phyloP scores from a whole-genome alignment of 2,113 vertebrate genomes.

The Platycercus adscitus region DNA sequence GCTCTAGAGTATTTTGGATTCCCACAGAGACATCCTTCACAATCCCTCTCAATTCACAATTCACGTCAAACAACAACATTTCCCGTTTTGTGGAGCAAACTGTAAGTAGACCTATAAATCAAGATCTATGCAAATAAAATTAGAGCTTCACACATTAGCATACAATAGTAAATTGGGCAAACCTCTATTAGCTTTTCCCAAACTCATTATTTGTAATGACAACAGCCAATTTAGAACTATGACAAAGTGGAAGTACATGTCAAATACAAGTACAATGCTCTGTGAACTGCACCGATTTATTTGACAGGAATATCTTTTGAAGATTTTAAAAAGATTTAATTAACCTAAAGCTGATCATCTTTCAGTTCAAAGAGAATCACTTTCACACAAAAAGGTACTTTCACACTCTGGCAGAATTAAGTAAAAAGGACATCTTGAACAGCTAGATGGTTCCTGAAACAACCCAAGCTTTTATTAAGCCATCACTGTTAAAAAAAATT shows the following conservation, averaged over 20 bases:
- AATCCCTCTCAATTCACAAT: neutral
- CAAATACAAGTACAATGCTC: slow-evolving; percentile 22
- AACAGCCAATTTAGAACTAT: neutral
- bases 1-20: neutral
- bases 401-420: neutral
- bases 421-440: neutral
- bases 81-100: neutral
- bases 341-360: neutral
- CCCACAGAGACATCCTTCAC: neutral
- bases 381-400: neutral
- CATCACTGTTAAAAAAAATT: neutral
- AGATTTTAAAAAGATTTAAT: neutral
- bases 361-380: neutral
- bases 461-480: neutral
- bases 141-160: neutral
- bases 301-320: neutral
- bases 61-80: neutral
- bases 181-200: slow-evolving; percentile 17
- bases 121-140: neutral
- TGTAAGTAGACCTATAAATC: neutral
- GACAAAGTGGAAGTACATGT: neutral
- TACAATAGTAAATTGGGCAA: neutral
- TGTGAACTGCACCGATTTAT: neutral
- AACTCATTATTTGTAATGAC: slow-evolving; percentile 7
- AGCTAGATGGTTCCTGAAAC: neutral